Evolutionary conservation across 2,797 vertebrate species (phyloP).

Genomic region (Pagetopsis macropterus): DNA sequence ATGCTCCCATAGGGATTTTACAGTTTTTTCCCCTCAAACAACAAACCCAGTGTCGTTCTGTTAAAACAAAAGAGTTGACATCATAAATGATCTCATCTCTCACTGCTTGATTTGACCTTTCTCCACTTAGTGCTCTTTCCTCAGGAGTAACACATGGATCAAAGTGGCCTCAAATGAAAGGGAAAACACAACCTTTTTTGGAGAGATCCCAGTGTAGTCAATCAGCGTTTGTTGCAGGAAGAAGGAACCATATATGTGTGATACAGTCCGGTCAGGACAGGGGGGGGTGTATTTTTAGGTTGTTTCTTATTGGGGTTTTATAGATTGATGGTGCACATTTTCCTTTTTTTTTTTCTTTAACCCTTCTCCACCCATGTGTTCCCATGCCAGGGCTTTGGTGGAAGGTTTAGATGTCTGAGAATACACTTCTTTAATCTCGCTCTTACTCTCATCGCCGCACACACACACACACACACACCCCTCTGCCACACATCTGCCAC

Average conservation of each 20-base stretch:
- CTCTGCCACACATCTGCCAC: constrained; percentile 71
- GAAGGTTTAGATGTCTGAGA: constrained; percentile 76
- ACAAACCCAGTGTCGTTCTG: constrained; percentile 56
- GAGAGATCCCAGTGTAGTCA: constrained; percentile 41
- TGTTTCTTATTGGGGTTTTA: constrained; percentile 67
- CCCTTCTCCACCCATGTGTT: constrained; percentile 57
- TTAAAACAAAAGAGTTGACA: constrained; percentile 68
- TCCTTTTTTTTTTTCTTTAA: constrained; percentile 36
- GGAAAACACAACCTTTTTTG: constrained; percentile 36
- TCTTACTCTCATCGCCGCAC: constrained; percentile 40
- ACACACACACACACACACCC: constrained; percentile 16
- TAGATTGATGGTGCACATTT: constrained; percentile 55
- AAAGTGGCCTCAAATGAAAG: constrained; percentile 62
- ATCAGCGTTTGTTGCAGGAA: constrained; percentile 44
- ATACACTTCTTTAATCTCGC: constrained; percentile 76
- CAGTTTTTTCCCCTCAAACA: constrained; percentile 44
- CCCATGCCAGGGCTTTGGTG: constrained; percentile 58
- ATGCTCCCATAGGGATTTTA: constrained; percentile 50
- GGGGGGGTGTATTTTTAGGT: constrained; percentile 48
- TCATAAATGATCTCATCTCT: constrained; percentile 74
- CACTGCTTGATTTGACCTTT: constrained; percentile 64
- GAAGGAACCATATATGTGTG: constrained; percentile 31
- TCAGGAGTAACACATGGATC: constrained; percentile 60
- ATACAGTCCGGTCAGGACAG: constrained; percentile 31
- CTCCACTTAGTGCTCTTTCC: constrained; percentile 54